Conservation (phyloP, 2,113 vertebrate genomes). For the Seriola aureovittata region DNA sequence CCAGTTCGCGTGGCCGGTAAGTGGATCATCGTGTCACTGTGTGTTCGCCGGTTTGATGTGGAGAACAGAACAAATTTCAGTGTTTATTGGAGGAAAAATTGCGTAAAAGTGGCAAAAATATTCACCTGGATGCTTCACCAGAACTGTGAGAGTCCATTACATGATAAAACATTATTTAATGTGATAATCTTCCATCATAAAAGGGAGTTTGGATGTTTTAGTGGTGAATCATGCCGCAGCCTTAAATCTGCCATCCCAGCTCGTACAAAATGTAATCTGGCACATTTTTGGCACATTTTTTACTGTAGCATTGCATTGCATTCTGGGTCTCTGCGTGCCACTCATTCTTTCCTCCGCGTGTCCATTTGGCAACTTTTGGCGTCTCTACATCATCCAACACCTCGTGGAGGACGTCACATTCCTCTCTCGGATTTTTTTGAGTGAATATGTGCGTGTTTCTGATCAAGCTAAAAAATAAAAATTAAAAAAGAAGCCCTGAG, state of each 20-base stretch:
- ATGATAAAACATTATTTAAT: neutral
- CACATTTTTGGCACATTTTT: constrained; percentile 1
- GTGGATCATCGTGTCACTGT: constrained; percentile 54
- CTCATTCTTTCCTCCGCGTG: constrained; percentile 4
- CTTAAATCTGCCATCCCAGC: too few relatives aligned
- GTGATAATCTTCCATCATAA: neutral
- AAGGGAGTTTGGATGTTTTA: constrained; percentile 13
- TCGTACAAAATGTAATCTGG: neutral
- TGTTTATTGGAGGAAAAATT: neutral
- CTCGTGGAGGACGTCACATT: neutral
- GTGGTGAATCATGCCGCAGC: neutral
- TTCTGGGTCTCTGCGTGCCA: constrained; percentile 2
- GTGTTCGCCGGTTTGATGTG: neutral
- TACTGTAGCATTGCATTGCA: neutral
- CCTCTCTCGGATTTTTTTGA: neutral
- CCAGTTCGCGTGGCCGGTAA: constrained; percentile 96
- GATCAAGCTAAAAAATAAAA: neutral
- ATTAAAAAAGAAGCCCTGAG: neutral
- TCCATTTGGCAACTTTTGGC: neutral
- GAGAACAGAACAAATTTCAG: accelerated
- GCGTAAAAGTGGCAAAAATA: neutral
- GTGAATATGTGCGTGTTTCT: constrained; percentile 3
- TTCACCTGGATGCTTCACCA: neutral
- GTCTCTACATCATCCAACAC: neutral
- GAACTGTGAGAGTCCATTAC: neutral